Conservation (phyloP, 2,797 vertebrate genomes). For the Halcyon badia region DNA sequence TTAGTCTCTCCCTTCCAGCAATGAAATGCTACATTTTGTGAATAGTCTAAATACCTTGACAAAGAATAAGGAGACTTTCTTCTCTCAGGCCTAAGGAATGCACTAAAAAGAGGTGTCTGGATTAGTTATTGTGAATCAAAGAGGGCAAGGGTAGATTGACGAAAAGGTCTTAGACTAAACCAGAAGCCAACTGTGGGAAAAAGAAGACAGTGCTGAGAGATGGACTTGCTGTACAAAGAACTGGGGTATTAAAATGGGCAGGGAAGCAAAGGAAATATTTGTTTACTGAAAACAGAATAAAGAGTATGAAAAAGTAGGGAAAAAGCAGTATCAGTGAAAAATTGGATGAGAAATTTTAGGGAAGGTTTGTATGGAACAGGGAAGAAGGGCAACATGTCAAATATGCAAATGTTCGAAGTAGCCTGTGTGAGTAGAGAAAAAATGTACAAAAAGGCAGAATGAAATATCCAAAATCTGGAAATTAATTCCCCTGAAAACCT, state of each 20-base stretch:
- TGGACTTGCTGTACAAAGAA: background rate
- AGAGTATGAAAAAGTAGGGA: background rate
- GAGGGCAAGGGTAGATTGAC: background rate
- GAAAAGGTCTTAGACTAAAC: background rate
- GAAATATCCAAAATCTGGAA: background rate
- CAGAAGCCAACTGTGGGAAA: background rate
- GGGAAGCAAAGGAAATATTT: background rate
- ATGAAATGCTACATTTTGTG: background rate
- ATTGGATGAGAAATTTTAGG: background rate
- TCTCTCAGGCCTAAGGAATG: background rate
- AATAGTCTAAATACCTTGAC: background rate
- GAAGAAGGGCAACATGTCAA: background rate
- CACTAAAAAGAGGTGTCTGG: background rate
- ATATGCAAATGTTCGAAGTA: background rate
- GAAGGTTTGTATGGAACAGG: background rate
- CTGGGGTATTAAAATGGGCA: background rate
- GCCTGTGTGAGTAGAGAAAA: background rate
- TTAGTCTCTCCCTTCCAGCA: background rate
- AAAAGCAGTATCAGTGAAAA: background rate
- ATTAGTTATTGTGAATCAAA: background rate
- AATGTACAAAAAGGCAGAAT: background rate
- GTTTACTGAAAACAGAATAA: background rate
- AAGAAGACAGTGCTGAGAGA: background rate
- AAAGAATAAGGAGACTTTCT: background rate
- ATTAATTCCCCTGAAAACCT: background rate